These are phyloP conservation scores for Hylaea fasciaria DNA, from an alignment of 2,888 invertebrate species.

Conservation along the genomic window DNA sequence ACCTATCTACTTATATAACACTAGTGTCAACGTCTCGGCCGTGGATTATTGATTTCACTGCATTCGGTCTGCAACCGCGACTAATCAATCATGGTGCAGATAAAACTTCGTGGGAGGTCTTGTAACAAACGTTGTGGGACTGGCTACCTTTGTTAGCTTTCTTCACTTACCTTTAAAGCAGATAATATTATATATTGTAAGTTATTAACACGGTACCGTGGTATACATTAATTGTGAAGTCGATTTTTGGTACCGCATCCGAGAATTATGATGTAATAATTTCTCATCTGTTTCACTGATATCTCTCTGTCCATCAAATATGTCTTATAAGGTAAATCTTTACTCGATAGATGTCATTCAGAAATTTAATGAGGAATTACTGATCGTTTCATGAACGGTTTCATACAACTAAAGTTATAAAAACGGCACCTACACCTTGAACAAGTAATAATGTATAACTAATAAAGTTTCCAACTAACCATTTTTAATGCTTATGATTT, in stretches of 20 bases:
- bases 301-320: no score
- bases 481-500: background rate
- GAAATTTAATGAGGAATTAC: no score
- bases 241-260: no score
- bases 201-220: background rate
- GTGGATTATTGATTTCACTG: slow-evolving; percentile 42
- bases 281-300: no score
- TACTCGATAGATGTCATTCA: no score
- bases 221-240: background rate
- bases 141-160: slow-evolving; percentile 15
- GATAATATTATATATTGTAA: background rate
- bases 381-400: no score
- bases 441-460: no score
- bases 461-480: no score
- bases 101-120: slow-evolving; percentile 42
- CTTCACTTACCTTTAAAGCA: slow-evolving; percentile 6
- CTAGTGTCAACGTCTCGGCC: slow-evolving; percentile 14
- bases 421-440: no score
- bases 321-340: no score
- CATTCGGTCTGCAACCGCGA: slow-evolving; percentile 34
- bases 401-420: no score
- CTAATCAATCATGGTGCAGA: slow-evolving; percentile 41
- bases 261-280: no score
- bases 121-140: slow-evolving; percentile 26
- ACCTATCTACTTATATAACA: background rate